These are phyloP conservation scores for Lasiurus cinereus DNA, from an alignment of 2,113 vertebrate species.

Conservation along the genomic window DNA sequence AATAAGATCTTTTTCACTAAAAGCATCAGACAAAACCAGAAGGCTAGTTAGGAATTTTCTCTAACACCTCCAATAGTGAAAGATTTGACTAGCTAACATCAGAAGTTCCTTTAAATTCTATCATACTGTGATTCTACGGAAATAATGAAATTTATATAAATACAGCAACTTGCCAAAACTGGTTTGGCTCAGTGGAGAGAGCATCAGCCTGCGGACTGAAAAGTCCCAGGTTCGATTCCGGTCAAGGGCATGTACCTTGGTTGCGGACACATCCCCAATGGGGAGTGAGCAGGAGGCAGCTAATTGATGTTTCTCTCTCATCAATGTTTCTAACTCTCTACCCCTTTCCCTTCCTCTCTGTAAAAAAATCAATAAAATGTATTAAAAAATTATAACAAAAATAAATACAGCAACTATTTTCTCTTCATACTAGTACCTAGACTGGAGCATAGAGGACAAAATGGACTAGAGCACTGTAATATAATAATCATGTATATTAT, in stretches of 20 bases:
- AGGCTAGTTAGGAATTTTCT: slow-evolving; percentile 15
- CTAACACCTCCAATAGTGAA: background rate
- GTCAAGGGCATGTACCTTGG: no score
- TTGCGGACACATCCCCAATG: no score
- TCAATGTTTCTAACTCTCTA: no score
- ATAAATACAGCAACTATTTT: slow-evolving; percentile 29
- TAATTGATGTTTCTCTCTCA: no score
- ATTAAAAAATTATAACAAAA: no score
- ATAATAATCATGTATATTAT: background rate
- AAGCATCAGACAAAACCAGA: slow-evolving; percentile 9
- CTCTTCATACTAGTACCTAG: background rate
- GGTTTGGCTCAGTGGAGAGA: no score
- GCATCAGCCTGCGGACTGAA: no score
- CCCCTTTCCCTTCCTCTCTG: no score
- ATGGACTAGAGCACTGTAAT: background rate
- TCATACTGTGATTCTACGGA: background rate
- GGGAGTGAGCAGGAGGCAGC: no score
- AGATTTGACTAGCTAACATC: background rate
- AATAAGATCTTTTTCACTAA: slow-evolving; percentile 29
- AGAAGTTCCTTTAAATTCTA: slow-evolving; percentile 41
- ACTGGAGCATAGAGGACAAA: background rate
- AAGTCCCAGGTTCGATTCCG: no score
- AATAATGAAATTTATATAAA: slow-evolving; percentile 27
- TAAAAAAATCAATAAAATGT: no score
- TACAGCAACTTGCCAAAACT: background rate